Base-by-base conservation (phyloP, 2,113 vertebrate species). In the Bufo gargarizans region DNA sequence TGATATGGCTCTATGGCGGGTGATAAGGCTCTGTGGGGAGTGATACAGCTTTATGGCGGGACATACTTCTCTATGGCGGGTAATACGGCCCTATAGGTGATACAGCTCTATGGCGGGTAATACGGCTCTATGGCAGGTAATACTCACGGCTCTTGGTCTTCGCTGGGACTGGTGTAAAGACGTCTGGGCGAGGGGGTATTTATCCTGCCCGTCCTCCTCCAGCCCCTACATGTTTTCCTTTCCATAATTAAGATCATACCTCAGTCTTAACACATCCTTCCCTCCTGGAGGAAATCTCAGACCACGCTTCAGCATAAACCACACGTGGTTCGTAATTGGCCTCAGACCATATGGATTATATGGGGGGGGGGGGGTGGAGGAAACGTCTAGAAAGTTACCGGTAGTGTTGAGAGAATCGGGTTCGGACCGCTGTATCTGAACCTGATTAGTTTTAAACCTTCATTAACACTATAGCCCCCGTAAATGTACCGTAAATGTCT, bases 201-300 rank as follows among this genome's bases (percentile, higher is more conserved):
- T 89, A 89, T 84, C 67, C 67, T 49, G 33, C 4, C 2, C 14
- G 53, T 33, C 63, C 82, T 55, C 72, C 72, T 84, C 74, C 59
- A 67, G 4, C n/a, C 72, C n/a, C 13, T 50, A 59, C 9, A 72
- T 76, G 45, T 61, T 82, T 76, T 61, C 87, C 80, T 77, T 71
- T 80, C 69, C 67, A 76, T 76, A 19, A 82, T 63, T 53, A 63
- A 33, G 11, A 49, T 67, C 43, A 22, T 61, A 19, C 72, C 82
- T 69, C 65, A 17, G 82, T 84, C 56, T 50, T 69, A 56, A 89
- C 72, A 89, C 82, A 22, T 65, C 87, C 81, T 67, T 69, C 77
- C 80, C 72, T 63, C 45, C 61, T 17, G 71, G 67, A 84, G 87
- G 87, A 88, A 88, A 82, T 63, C 1, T 58, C n/a, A 83, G 72